These are phyloP conservation scores for Ophion obscuratus DNA, from an alignment of 2,888 invertebrate species.

Conservation along the genomic window DNA sequence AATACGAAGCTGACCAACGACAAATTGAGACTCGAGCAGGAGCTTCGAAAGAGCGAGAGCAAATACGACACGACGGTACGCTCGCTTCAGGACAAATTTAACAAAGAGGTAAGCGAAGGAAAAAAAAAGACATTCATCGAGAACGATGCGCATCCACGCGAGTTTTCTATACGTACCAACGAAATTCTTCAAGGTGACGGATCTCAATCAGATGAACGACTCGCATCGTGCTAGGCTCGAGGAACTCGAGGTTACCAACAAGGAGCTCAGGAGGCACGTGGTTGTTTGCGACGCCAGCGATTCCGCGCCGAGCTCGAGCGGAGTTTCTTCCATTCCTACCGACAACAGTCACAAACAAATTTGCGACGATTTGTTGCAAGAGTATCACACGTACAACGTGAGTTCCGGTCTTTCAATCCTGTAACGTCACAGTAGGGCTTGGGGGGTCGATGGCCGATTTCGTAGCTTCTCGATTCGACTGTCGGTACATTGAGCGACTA, in stretches of 20 bases:
- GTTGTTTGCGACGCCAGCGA: slow-evolving; percentile 81
- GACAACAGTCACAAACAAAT: slow-evolving; percentile 76
- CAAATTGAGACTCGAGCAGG: slow-evolving; percentile 88
- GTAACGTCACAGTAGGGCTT: not conserved
- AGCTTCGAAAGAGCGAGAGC: slow-evolving; percentile 85
- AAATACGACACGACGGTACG: slow-evolving; percentile 77
- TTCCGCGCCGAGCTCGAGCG: slow-evolving; percentile 83
- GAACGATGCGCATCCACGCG: not conserved
- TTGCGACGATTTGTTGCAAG: slow-evolving; percentile 79
- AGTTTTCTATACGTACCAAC: not conserved
- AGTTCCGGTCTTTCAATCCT: slow-evolving; percentile 55
- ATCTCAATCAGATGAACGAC: slow-evolving; percentile 85
- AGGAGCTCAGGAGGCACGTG: slow-evolving; percentile 81
- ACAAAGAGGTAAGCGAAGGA: slow-evolving; percentile 76
- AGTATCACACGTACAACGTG: slow-evolving; percentile 80
- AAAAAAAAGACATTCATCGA: not conserved
- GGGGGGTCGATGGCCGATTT: not conserved
- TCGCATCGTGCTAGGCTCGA: slow-evolving; percentile 83
- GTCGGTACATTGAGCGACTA: not conserved
- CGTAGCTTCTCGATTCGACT: not conserved
- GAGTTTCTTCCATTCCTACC: slow-evolving; percentile 80
- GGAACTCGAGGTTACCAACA: slow-evolving; percentile 83
- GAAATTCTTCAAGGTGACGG: slow-evolving; percentile 74
- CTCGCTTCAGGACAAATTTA: slow-evolving; percentile 80
- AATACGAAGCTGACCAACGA: slow-evolving; percentile 90